Evolutionary conservation across 2,888 invertebrate species (phyloP).

Genomic region (Clunio marinus): DNA sequence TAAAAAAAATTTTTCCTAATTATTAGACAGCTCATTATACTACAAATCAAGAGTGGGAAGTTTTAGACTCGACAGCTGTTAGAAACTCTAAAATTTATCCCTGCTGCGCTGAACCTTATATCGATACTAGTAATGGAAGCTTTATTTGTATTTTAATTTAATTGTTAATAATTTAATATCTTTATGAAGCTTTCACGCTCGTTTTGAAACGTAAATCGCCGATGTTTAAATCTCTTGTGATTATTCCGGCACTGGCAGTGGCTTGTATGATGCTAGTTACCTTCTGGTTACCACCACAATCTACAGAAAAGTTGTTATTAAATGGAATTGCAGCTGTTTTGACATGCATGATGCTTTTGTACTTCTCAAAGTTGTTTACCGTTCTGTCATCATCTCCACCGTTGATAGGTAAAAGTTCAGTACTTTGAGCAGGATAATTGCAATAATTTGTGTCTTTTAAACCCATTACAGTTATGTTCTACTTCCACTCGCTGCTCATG

Average conservation of each 20-base stretch:
- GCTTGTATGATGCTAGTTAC: conserved; percentile 58
- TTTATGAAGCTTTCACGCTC: conserved; percentile 54
- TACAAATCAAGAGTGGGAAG: conserved; percentile 49
- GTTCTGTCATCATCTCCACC: conserved; percentile 52
- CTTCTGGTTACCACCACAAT: conserved; percentile 64
- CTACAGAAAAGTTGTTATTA: conserved; percentile 61
- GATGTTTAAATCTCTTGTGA: conserved; percentile 58
- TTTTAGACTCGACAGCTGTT: conserved; percentile 50
- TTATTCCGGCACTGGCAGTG: conserved; percentile 61
- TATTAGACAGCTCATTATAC: background rate
- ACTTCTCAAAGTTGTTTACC: conserved; percentile 57
- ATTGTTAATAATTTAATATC: conserved; percentile 54
- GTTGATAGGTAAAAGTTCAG: conserved; percentile 48
- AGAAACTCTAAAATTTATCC: conserved; percentile 50
- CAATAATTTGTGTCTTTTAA: no score
- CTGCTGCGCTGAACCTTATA: conserved; percentile 58
- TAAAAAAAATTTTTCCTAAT: no score
- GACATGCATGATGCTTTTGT: conserved; percentile 60
- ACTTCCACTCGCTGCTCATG: conserved; percentile 54
- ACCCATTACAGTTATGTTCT: conserved; percentile 55
- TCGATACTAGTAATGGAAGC: conserved; percentile 48
- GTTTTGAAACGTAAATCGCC: conserved; percentile 56
- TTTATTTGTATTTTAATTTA: background rate
- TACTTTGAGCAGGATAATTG: background rate
- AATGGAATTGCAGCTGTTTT: conserved; percentile 59